phyloP scores from a whole-genome alignment of 2,113 vertebrate genomes.

The Cryptotis parvus region DNA sequence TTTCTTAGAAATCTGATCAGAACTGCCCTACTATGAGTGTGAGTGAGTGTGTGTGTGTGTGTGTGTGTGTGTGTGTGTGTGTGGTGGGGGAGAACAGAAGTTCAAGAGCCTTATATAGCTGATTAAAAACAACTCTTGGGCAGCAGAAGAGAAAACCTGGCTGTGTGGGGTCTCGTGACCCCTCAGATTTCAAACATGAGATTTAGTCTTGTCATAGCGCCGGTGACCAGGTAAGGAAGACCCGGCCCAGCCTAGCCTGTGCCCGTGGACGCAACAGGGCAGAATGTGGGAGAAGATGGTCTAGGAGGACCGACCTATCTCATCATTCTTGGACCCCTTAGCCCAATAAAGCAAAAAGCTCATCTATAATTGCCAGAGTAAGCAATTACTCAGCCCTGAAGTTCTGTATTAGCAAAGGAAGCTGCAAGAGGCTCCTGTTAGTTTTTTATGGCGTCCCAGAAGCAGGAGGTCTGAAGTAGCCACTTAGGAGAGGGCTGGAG shows the following conservation, averaged over 20 bases:
- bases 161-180: no score
- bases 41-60: no score
- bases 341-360: not conserved
- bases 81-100: no score
- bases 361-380: not conserved
- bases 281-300: not conserved
- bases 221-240: no score
- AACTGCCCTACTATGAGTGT: not conserved
- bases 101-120: not conserved
- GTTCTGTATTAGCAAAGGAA: not conserved
- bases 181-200: not conserved
- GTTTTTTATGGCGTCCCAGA: not conserved
- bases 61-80: no score
- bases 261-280: not conserved
- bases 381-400: not conserved
- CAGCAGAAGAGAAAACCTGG: no score
- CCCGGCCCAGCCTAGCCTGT: no score
- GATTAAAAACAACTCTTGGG: not conserved
- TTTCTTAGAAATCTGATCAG: constrained; percentile 43
- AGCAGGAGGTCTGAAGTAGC: constrained; percentile 10
- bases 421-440: not conserved
- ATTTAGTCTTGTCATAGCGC: not conserved
- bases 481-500: not conserved
- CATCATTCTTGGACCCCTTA: not conserved
- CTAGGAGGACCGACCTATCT: not conserved